Evolutionary conservation across 1,140 invertebrate species (phyloP).

Genomic region (Listronotus bonariensis): DNA sequence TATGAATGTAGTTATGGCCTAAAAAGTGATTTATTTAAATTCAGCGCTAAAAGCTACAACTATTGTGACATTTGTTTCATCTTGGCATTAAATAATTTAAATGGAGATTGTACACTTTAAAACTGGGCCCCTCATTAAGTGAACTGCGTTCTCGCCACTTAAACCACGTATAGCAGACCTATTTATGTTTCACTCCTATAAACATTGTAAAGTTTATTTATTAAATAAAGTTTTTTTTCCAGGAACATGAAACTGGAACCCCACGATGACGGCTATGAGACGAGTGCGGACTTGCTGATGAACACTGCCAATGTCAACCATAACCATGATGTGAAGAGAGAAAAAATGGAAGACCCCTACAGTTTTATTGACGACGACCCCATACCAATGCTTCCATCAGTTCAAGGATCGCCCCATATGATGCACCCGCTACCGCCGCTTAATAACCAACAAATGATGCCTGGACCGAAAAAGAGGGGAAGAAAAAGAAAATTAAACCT

Average conservation of each 20-base stretch:
- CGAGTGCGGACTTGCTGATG: slow-evolving; percentile 76
- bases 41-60: too few relatives aligned
- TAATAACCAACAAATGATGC: slow-evolving; percentile 62
- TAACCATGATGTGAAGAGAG: slow-evolving; percentile 63
- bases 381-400: slow-evolving; percentile 59
- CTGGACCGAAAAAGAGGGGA: slow-evolving; percentile 78
- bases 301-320: slow-evolving; percentile 49
- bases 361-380: slow-evolving; percentile 80
- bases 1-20: too few relatives aligned
- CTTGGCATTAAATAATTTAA: too few relatives aligned
- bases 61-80: too few relatives aligned
- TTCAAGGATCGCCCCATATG: slow-evolving; percentile 46
- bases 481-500: slow-evolving; percentile 77
- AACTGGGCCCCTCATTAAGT: too few relatives aligned
- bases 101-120: too few relatives aligned
- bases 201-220: too few relatives aligned
- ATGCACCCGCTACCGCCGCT: slow-evolving; percentile 44
- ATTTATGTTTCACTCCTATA: too few relatives aligned
- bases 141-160: too few relatives aligned
- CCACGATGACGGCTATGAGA: slow-evolving; percentile 85
- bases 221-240: slow-evolving; percentile 6
- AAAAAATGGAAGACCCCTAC: slow-evolving; percentile 74
- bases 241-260: slow-evolving; percentile 70
- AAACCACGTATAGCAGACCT: too few relatives aligned
- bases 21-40: too few relatives aligned